These are phyloP conservation scores for Pseudomyrmex flavicornis DNA, from an alignment of 1,140 invertebrate species.

Conservation along the genomic window DNA sequence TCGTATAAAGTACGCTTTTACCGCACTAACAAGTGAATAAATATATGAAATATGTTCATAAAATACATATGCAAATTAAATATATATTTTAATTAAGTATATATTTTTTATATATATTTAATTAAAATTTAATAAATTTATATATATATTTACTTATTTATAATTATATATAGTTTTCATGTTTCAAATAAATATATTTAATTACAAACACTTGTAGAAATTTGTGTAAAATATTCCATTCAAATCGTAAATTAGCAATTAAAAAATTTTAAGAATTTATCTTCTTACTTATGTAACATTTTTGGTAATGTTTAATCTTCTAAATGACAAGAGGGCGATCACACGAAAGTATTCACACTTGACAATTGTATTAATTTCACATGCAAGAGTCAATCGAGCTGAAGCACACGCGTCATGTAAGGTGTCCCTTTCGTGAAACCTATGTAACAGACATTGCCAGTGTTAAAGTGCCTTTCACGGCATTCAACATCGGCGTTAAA, in stretches of 20 bases:
- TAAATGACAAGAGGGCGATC: background rate
- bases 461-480: slow-evolving; percentile 35
- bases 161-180: too few relatives aligned
- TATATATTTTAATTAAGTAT: too few relatives aligned
- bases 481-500: slow-evolving; percentile 20
- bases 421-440: slow-evolving; percentile 60
- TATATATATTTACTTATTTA: too few relatives aligned
- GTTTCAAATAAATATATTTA: too few relatives aligned
- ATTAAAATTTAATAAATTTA: too few relatives aligned
- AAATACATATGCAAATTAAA: too few relatives aligned
- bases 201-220: background rate
- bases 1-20: background rate
- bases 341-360: background rate
- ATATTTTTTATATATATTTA: too few relatives aligned
- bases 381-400: slow-evolving; percentile 9
- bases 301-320: background rate
- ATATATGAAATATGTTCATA: slow-evolving; percentile 6
- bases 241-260: background rate
- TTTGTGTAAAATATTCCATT: slow-evolving; percentile 14
- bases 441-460: slow-evolving; percentile 25
- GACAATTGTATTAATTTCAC: slow-evolving; percentile 34
- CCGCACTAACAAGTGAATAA: slow-evolving; percentile 13
- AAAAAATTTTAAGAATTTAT: background rate
- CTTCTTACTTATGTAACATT: background rate
- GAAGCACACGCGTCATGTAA: slow-evolving; percentile 56